Evolutionary conservation across 2,113 vertebrate genomes (phyloP), one percentile per base, ranked within the genome.

Genomic region (Pterocles gutturalis): DNA sequence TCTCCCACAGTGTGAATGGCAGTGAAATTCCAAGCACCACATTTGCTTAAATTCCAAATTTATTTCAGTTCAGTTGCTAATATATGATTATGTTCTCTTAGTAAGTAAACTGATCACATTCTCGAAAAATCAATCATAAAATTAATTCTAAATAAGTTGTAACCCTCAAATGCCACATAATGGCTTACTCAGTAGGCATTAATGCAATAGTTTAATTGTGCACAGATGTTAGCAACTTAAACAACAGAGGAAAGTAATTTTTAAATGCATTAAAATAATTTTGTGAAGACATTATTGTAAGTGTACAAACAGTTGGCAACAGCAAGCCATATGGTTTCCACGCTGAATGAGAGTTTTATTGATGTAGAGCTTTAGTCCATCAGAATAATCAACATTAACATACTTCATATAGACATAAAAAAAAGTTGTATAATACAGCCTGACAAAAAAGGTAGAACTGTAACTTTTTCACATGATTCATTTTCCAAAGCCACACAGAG

Each of bases 101-200:
- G 61, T 72, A 91, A 69, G 45, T 11, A 82, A 57, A 69, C 13
- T 61, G 48, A 89, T 53, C 38, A 46, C 46, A 78, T 69, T 62
- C 9, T 36, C 6, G 4, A 73, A 69, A 90, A 70, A 55, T 48
- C 26, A 90, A 48, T 36, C 13, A 76, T 22, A 72, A 81, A 71
- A 64, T 72, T n/a, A 64, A 58, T 76, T 91, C 5, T 54, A 24
- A n/a, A 28, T 82, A 38, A 85, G 5, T 36, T 36, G 2, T 67
- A 58, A 76, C 21, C 38, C 29, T 45, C 19, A 82, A 61, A 81
- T 77, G 0, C 6, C 17, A 28, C 9, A 10, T 38, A 54, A 43
- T 8, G 1, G 3, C 5, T 57, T 60, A 2, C 16, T 90, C 11
- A 45, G 18, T n/a, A 51, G 1, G 0, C 48, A 75, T 49, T 48